Percentiles rank a stretch among this genome's conserved stretches.
Evolutionary conservation across 1,140 invertebrate species (phyloP).

Genomic region (Solen grandis): DNA sequence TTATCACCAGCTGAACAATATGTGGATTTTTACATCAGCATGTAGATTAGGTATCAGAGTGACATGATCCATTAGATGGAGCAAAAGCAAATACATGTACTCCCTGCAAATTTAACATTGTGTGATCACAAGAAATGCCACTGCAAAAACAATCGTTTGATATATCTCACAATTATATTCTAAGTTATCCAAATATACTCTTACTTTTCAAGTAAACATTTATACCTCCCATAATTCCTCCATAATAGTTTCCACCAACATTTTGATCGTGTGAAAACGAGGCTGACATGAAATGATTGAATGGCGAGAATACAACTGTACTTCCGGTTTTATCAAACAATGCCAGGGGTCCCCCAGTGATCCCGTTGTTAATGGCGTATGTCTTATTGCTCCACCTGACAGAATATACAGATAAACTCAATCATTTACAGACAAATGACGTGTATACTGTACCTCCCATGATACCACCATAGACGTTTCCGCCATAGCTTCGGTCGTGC

Average conservation of each 20-base stretch:
- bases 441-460: slow-evolving; percentile 56
- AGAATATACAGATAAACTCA: too few species aligned
- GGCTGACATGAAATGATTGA: slow-evolving; percentile 68
- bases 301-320: slow-evolving; percentile 65
- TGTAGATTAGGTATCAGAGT: too few species aligned
- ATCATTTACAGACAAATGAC: too few species aligned
- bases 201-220: not conserved
- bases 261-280: slow-evolving; percentile 53
- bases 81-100: too few species aligned
- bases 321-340: slow-evolving; percentile 62
- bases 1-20: too few species aligned
- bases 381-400: slow-evolving; percentile 46
- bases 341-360: slow-evolving; percentile 66
- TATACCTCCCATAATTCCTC: slow-evolving; percentile 70
- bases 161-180: too few species aligned
- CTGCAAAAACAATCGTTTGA: too few species aligned
- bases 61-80: too few species aligned
- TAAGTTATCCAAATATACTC: not conserved
- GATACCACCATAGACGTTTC: slow-evolving; percentile 57
- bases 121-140: too few species aligned
- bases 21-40: too few species aligned
- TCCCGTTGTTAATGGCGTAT: slow-evolving; percentile 48
- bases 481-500: not conserved
- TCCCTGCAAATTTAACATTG: too few species aligned
- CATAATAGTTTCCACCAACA: slow-evolving; percentile 46